Conservation (phyloP, 2,113 vertebrate species). For the Tringa solitaria region DNA sequence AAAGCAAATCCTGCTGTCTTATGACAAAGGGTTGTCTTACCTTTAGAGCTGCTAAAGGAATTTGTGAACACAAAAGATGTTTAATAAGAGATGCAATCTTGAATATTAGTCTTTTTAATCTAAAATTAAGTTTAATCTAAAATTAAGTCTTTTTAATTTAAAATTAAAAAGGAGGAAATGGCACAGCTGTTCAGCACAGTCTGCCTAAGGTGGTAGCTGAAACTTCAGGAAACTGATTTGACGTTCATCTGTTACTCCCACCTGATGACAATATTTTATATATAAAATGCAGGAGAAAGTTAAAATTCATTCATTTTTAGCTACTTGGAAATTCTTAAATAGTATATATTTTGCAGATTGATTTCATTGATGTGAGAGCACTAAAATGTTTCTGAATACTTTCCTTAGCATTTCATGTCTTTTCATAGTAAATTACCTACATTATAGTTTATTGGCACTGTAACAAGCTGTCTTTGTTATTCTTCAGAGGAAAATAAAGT, state of each 20-base stretch:
- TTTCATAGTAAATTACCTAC: background rate
- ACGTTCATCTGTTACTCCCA: background rate
- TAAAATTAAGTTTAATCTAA: background rate
- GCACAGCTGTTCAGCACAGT: background rate
- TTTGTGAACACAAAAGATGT: background rate
- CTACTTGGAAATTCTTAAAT: background rate
- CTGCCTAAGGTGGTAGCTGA: background rate
- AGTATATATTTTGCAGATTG: background rate
- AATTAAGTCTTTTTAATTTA: background rate
- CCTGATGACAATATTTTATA: background rate
- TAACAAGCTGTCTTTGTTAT: background rate
- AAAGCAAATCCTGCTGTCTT: background rate
- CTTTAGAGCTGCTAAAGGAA: background rate
- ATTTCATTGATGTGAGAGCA: background rate
- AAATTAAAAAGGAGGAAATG: background rate
- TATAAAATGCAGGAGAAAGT: background rate
- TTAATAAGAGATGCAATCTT: background rate
- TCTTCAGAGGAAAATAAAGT: background rate
- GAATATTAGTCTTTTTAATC: background rate
- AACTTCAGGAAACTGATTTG: background rate
- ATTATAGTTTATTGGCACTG: background rate
- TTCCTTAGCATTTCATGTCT: background rate
- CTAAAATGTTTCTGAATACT: background rate
- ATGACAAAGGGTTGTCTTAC: background rate
- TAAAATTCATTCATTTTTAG: background rate